These are phyloP conservation scores for Drosophila orena DNA, from an alignment of 1,140 invertebrate species.

Conservation along the genomic window DNA sequence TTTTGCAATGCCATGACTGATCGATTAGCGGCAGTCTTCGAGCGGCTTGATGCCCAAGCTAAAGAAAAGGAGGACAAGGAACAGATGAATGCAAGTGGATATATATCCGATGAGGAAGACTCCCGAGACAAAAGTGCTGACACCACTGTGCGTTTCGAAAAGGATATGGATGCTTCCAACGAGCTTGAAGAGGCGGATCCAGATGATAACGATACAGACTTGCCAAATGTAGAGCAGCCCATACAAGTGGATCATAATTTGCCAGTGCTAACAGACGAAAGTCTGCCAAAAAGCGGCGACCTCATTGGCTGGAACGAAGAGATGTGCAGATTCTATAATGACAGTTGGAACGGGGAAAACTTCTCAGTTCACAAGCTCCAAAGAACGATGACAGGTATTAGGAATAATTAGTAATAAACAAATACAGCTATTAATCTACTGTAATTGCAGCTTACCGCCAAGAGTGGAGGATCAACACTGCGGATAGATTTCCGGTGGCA, in stretches of 20 bases:
- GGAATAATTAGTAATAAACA: neutral
- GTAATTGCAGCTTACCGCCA: conserved; percentile 33
- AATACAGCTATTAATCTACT: neutral
- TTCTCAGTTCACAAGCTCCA: conserved; percentile 85
- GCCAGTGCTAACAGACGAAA: conserved; percentile 17
- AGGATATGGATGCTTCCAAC: neutral
- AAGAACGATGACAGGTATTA: conserved; percentile 50
- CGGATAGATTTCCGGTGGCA: conserved; percentile 79
- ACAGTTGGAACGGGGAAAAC: conserved; percentile 87
- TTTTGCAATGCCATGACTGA: conserved; percentile 41
- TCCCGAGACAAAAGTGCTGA: conserved; percentile 1
- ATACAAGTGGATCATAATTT: conserved; percentile 49
- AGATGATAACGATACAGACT: neutral
- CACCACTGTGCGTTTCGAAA: conserved; percentile 7
- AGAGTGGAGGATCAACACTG: conserved; percentile 60
- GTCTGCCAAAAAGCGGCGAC: conserved; percentile 19
- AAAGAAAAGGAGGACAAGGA: neutral
- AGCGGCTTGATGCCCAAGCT: conserved; percentile 42
- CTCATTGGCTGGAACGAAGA: conserved; percentile 84
- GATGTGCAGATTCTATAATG: conserved; percentile 88
- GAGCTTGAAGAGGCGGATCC: conserved; percentile 6
- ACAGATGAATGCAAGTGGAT: conserved; percentile 6
- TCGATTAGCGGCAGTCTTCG: conserved; percentile 41
- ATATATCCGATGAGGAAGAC: conserved; percentile 16
- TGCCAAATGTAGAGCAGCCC: neutral